Conservation (phyloP, 2,797 vertebrate genomes). For the Sebastes steindachneri region DNA sequence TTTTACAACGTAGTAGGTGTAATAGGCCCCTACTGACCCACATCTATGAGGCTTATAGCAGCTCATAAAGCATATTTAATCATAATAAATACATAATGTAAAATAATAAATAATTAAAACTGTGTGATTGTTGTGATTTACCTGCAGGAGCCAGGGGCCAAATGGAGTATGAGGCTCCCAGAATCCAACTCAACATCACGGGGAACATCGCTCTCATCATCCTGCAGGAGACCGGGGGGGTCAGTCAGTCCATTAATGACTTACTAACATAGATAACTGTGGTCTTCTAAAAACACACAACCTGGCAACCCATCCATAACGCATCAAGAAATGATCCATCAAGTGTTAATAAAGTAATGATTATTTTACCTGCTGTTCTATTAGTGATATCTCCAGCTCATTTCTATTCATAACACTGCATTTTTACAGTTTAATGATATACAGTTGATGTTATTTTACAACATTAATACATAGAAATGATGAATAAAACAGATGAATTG, state of each 20-base stretch:
- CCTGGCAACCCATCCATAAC: background rate
- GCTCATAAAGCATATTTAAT: too few species aligned
- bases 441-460: background rate
- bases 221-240: constrained; percentile 37
- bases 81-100: background rate
- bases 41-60: too few species aligned
- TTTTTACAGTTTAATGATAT: background rate
- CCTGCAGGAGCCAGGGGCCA: constrained; percentile 52
- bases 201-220: constrained; percentile 44
- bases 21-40: too few species aligned
- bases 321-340: background rate
- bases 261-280: background rate
- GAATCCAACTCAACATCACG: constrained; percentile 34
- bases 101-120: background rate
- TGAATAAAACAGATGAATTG: background rate
- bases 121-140: constrained; percentile 3
- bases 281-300: background rate
- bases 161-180: constrained; percentile 26
- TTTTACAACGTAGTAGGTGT: too few species aligned
- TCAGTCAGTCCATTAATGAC: background rate
- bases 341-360: background rate
- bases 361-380: background rate
- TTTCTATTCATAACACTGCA: background rate
- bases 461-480: too few species aligned
- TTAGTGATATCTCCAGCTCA: background rate